Evolutionary conservation across 2,888 invertebrate species (phyloP).

Genomic region (Marronus borbonicus): DNA sequence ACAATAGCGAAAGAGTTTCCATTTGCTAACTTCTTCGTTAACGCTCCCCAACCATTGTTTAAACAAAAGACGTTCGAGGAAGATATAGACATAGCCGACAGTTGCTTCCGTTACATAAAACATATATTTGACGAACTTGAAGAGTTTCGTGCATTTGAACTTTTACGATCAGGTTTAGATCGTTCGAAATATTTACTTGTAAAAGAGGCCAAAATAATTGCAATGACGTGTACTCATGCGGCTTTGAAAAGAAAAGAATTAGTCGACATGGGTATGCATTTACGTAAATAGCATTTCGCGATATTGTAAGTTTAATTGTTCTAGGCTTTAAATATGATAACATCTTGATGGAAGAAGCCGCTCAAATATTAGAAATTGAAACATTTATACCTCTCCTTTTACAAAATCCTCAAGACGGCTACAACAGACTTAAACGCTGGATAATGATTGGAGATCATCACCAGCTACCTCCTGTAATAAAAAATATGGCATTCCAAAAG

Average conservation of each 20-base stretch:
- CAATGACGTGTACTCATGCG: conserved; percentile 99
- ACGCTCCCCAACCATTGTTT: conserved; percentile 95
- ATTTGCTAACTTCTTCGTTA: conserved; percentile 93
- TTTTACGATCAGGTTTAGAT: conserved; percentile 95
- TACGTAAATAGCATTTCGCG: not conserved
- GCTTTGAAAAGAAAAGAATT: conserved; percentile 96
- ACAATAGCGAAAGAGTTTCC: conserved; percentile 89
- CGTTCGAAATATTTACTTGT: conserved; percentile 96
- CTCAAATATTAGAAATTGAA: conserved; percentile 99
- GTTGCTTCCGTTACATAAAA: conserved; percentile 95
- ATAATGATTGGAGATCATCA: conserved; percentile 99
- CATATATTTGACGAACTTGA: conserved; percentile 97
- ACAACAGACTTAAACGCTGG: conserved; percentile 97
- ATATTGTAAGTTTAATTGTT: not conserved
- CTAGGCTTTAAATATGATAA: conserved; percentile 97
- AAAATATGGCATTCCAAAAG: conserved; percentile 99
- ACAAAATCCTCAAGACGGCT: conserved; percentile 98
- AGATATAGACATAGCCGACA: conserved; percentile 90
- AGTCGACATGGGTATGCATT: conserved; percentile 83
- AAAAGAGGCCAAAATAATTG: conserved; percentile 99
- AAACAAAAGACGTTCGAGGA: conserved; percentile 83
- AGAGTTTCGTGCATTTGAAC: conserved; percentile 98
- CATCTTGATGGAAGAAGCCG: conserved; percentile 99
- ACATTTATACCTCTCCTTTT: conserved; percentile 98
- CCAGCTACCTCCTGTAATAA: conserved; percentile 98